A percentile compares a stretch with the other conserved stretches of the same genome.
These are phyloP conservation scores for Gallinago media DNA, from an alignment of 2,113 vertebrate species.

Conservation along the genomic window DNA sequence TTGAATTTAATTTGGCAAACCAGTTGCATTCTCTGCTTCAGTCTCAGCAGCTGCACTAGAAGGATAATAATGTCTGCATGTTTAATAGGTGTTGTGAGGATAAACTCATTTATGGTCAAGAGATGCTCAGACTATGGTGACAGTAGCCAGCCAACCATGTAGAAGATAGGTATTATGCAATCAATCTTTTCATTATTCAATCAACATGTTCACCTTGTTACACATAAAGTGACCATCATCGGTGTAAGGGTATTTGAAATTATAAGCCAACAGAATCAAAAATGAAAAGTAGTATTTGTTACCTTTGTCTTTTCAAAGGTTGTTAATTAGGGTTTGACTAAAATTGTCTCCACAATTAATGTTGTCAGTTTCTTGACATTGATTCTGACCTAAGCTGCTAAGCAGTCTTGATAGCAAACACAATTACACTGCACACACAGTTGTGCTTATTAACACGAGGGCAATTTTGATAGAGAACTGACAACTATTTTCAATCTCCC, in stretches of 20 bases:
- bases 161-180: not conserved
- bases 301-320: constrained; percentile 3
- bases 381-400: constrained; percentile 19
- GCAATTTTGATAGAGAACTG: constrained; percentile 48
- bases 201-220: not conserved
- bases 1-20: not conserved
- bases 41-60: not conserved
- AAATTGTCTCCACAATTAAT: constrained; percentile 6
- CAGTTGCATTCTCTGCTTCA: not conserved
- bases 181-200: not conserved
- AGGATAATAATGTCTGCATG: not conserved
- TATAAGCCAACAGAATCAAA: not conserved
- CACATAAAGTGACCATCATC: not conserved
- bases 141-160: not conserved
- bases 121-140: not conserved
- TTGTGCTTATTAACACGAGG: constrained; percentile 55
- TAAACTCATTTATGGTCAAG: not conserved
- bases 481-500: constrained; percentile 49
- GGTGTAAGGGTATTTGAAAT: not conserved
- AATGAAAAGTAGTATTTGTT: not conserved
- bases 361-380: constrained; percentile 18
- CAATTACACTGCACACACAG: constrained; percentile 5
- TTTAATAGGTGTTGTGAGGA: not conserved
- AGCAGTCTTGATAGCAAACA: constrained; percentile 35
- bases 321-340: constrained; percentile 33